Conservation (phyloP, 2,797 vertebrate species). For the Anguilla obscura region DNA sequence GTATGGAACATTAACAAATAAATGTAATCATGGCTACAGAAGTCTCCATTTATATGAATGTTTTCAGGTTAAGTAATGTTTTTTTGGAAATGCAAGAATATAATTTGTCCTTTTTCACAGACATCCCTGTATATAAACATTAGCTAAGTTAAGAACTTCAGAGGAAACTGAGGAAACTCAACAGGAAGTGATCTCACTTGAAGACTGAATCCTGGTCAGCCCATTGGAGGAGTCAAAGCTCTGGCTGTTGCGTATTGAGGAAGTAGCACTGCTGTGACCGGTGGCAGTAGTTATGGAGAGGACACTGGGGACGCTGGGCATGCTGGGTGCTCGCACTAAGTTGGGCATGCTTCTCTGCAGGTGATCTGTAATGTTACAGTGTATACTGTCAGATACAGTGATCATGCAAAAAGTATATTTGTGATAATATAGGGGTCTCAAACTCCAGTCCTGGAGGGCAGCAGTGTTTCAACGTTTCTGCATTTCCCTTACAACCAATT, state of each 20-base stretch:
- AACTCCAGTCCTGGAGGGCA: not conserved
- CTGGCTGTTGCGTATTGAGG: conserved; percentile 86
- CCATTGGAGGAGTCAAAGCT: conserved; percentile 89
- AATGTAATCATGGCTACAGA: not conserved
- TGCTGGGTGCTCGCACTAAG: conserved; percentile 11
- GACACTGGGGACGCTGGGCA: conserved; percentile 72
- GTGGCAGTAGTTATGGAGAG: conserved; percentile 74
- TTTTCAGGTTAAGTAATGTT: not conserved
- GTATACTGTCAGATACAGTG: not conserved
- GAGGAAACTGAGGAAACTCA: not conserved
- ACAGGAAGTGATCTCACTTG: conserved; percentile 72
- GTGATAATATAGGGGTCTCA: not conserved
- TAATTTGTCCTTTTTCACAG: not conserved
- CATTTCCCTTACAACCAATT: not conserved
- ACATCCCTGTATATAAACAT: too few relatives aligned
- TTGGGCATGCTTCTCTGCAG: conserved; percentile 78
- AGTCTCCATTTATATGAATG: not conserved
- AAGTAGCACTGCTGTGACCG: conserved; percentile 61
- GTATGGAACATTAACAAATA: not conserved
- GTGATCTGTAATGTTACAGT: conserved; percentile 75
- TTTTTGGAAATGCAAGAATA: not conserved
- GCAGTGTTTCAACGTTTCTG: not conserved
- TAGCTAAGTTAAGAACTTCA: not conserved
- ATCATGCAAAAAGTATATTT: not conserved
- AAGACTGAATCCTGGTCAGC: conserved; percentile 79